These are phyloP conservation scores for Oopsacas minuta DNA, from an alignment of 37 sponge, comb jelly and placozoan genomes.

Conservation along the genomic window DNA sequence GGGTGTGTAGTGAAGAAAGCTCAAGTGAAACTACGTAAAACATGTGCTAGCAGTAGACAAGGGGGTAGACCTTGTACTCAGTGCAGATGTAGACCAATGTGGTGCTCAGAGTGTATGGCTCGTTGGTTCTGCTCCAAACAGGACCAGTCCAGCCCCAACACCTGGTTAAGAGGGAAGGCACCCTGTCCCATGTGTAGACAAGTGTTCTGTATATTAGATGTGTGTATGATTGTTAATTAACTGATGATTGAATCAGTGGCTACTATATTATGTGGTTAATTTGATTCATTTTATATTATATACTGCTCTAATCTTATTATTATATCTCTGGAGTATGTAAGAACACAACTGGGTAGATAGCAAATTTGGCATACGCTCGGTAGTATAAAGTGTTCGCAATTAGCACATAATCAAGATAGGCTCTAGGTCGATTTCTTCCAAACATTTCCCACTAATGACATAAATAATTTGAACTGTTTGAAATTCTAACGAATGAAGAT, in stretches of 20 bases:
- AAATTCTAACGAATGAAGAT: no score
- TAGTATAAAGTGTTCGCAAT: no score
- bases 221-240: constrained; percentile 17
- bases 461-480: no score
- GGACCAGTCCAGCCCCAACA: constrained; percentile 56
- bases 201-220: constrained; percentile 77
- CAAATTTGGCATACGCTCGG: no score
- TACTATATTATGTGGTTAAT: background rate
- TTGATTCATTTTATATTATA: no score
- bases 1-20: constrained; percentile 66
- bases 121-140: constrained; percentile 92
- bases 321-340: no score
- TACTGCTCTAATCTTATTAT: no score
- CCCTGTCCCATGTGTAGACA: constrained; percentile 92
- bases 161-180: constrained; percentile 71
- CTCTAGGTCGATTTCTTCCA: no score
- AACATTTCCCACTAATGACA: no score
- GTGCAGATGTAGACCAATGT: constrained; percentile 84
- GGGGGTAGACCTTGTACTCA: constrained; percentile 44
- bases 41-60: constrained; percentile 45
- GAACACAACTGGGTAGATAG: no score
- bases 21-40: constrained; percentile 67
- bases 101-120: constrained; percentile 88
- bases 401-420: no score
- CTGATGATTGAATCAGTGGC: background rate